A percentile compares a stretch with the other conserved stretches of the same genome.
Conservation (phyloP, 1,140 invertebrate genomes). For the Cyphomyrmex costatus region DNA sequence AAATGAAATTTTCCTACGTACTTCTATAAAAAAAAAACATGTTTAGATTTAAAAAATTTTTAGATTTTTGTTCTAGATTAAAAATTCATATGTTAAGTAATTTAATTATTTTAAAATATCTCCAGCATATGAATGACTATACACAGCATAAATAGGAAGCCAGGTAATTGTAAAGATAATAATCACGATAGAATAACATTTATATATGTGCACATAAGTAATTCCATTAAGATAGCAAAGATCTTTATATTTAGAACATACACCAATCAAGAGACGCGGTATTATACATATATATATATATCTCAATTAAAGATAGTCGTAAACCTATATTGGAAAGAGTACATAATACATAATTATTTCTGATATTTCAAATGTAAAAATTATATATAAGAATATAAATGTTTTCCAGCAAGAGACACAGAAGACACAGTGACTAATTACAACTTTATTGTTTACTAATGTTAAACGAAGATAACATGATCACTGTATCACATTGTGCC, state of each 20-base stretch:
- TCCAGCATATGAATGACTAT: not conserved
- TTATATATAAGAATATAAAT: slow-evolving; percentile 44
- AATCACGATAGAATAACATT: slow-evolving; percentile 6
- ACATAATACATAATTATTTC: not conserved
- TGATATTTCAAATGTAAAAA: slow-evolving; percentile 30
- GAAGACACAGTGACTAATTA: no score
- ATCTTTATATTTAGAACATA: slow-evolving; percentile 67
- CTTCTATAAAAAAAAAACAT: no score
- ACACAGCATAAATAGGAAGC: not conserved
- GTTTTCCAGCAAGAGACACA: no score
- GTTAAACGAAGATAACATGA: no score
- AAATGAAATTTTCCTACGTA: no score
- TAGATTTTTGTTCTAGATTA: no score
- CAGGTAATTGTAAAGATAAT: not conserved
- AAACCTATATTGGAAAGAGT: not conserved
- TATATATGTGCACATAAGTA: slow-evolving; percentile 13
- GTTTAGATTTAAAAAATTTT: no score
- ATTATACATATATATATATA: no score
- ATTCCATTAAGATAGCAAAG: slow-evolving; percentile 40
- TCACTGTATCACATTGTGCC: not conserved
- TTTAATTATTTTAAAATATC: not conserved
- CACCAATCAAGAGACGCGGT: no score
- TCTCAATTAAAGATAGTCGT: slow-evolving; percentile 34
- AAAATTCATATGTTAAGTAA: slow-evolving; percentile 10
- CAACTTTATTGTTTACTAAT: no score